Conservation (phyloP, 1,140 invertebrate genomes). For the Bactericera cockerelli region DNA sequence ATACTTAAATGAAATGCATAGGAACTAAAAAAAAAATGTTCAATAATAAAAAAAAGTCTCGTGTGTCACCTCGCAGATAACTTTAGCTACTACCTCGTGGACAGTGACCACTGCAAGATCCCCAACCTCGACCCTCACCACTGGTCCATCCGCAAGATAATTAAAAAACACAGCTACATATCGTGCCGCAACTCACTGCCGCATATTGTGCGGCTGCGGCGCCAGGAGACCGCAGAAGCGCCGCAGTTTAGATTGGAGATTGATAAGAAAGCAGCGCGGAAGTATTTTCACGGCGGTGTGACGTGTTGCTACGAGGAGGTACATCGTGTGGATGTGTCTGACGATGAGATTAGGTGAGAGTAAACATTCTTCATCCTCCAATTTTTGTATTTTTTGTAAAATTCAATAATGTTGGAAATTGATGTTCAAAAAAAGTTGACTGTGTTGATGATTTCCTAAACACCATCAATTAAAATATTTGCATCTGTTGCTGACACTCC, state of each 20-base stretch:
- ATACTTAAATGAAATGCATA: too few relatives aligned
- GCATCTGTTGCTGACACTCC: too few relatives aligned
- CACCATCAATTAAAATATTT: too few relatives aligned
- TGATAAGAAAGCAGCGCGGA: constrained; percentile 22
- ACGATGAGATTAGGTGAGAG: not conserved
- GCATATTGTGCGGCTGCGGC: not conserved
- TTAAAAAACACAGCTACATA: not conserved
- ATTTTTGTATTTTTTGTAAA: too few relatives aligned
- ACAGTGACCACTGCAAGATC: constrained; percentile 47
- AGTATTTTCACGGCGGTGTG: constrained; percentile 24
- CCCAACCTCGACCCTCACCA: constrained; percentile 58
- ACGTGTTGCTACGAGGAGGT: constrained; percentile 38
- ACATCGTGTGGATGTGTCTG: constrained; percentile 14
- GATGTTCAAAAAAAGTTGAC: too few relatives aligned
- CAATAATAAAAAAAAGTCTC: too few relatives aligned
- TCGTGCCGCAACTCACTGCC: not conserved
- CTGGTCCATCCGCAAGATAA: constrained; percentile 19
- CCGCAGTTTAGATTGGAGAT: too few relatives aligned
- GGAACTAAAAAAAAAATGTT: too few relatives aligned
- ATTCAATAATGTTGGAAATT: too few relatives aligned
- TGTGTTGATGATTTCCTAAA: too few relatives aligned
- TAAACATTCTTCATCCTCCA: too few relatives aligned
- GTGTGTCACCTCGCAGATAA: constrained; percentile 1
- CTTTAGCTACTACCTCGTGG: constrained; percentile 16
- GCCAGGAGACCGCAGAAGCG: not conserved